These are phyloP conservation scores for Flexamia atlantica DNA, from an alignment of 2,888 invertebrate genomes.

Conservation along the genomic window DNA sequence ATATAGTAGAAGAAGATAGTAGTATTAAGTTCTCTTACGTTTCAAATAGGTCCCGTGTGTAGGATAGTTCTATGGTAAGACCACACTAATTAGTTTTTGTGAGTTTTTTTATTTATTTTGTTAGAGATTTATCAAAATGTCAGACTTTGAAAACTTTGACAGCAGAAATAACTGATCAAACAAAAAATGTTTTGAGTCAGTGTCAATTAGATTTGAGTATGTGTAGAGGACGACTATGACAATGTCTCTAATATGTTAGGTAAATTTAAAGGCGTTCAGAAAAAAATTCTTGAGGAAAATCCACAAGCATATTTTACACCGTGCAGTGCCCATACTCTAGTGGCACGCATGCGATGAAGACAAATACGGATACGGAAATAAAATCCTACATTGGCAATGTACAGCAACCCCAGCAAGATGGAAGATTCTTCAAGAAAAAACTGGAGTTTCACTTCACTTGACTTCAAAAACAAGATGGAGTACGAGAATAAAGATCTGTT, in stretches of 20 bases:
- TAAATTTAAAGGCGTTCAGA: slow-evolving; percentile 26
- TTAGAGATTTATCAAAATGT: slow-evolving; percentile 41
- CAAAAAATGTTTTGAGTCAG: neutral
- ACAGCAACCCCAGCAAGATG: slow-evolving; percentile 40
- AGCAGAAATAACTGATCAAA: neutral
- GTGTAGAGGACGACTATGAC: neutral
- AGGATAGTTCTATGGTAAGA: too few species aligned
- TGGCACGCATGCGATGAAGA: slow-evolving; percentile 47
- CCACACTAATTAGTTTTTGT: too few species aligned
- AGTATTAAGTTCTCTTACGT: too few species aligned
- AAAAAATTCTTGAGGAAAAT: neutral
- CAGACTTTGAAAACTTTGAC: slow-evolving; percentile 8
- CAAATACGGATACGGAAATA: slow-evolving; percentile 39
- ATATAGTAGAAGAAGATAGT: too few species aligned
- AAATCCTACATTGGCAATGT: slow-evolving; percentile 42
- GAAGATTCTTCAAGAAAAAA: slow-evolving; percentile 55
- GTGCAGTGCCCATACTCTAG: slow-evolving; percentile 15
- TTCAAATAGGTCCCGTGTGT: too few species aligned
- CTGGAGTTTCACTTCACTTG: slow-evolving; percentile 53
- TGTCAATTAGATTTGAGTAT: neutral
- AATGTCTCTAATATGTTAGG: slow-evolving; percentile 16
- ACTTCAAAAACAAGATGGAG: slow-evolving; percentile 59
- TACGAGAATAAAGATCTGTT: too few species aligned
- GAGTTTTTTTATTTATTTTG: too few species aligned
- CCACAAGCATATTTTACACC: slow-evolving; percentile 31